These are phyloP conservation scores for Lytechinus variegatus DNA, from an alignment of 35 echinoderm and acorn worm genomes.

Conservation along the genomic window DNA sequence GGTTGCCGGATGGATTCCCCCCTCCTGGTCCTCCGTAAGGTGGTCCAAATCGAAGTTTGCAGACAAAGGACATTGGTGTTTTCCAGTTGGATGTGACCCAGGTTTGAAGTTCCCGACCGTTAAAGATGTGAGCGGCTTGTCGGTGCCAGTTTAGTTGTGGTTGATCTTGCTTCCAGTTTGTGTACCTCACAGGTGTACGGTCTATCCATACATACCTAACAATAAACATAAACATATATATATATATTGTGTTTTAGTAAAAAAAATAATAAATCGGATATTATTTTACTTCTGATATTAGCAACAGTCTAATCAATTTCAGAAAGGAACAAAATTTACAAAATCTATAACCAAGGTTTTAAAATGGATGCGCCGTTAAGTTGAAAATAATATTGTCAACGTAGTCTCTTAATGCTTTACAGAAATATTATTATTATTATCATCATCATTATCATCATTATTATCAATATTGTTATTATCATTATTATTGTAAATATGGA, in stretches of 20 bases:
- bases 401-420: too few species aligned
- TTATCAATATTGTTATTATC: too few species aligned
- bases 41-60: conserved; percentile 28
- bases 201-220: conserved; percentile 30
- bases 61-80: conserved; percentile 31
- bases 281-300: too few species aligned
- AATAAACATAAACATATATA: not conserved
- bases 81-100: conserved; percentile 34
- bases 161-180: conserved; percentile 38
- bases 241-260: not conserved
- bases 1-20: not conserved
- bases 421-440: too few species aligned
- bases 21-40: not conserved
- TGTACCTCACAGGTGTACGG: conserved; percentile 23
- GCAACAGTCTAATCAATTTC: too few species aligned
- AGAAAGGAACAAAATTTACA: too few species aligned
- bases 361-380: too few species aligned
- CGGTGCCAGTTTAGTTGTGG: conserved; percentile 38
- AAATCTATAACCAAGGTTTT: too few species aligned
- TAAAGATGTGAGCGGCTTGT: conserved; percentile 28
- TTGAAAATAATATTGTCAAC: too few species aligned
- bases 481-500: too few species aligned
- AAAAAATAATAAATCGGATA: too few species aligned
- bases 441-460: too few species aligned
- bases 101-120: conserved; percentile 16